Conservation (phyloP, 1,140 invertebrate species). For the Aphelenchoides avenae region DNA sequence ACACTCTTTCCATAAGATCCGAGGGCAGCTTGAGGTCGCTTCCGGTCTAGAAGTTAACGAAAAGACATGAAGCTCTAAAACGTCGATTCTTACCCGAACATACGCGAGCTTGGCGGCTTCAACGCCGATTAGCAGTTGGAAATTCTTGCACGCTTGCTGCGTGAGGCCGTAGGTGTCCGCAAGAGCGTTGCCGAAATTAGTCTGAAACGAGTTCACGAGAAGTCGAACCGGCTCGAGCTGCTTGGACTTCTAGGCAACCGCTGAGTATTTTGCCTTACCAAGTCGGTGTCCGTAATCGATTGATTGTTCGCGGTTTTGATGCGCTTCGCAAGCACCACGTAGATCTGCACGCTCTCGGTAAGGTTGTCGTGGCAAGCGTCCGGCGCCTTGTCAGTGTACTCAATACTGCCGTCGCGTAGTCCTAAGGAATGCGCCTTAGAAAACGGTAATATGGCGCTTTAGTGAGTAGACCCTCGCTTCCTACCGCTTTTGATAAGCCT, state of each 20-base stretch:
- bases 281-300: conserved; percentile 39
- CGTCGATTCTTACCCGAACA: conserved; percentile 32
- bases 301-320: conserved; percentile 46
- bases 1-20: conserved; percentile 45
- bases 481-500: too few species aligned
- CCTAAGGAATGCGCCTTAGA: too few species aligned
- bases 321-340: conserved; percentile 44
- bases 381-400: conserved; percentile 45
- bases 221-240: too few species aligned
- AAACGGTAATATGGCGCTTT: too few species aligned
- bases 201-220: too few species aligned
- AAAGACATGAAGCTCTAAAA: conserved; percentile 5
- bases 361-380: conserved; percentile 34
- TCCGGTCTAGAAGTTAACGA: conserved; percentile 34
- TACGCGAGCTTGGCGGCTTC: conserved; percentile 52
- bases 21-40: conserved; percentile 42
- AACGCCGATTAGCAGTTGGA: conserved; percentile 48
- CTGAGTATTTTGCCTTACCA: too few species aligned
- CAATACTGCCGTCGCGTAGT: conserved; percentile 33
- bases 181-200: conserved; percentile 44
- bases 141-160: conserved; percentile 43
- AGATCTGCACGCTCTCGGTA: conserved; percentile 44
- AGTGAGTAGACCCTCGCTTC: too few species aligned
- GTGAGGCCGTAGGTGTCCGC: conserved; percentile 36
- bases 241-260: too few species aligned